These are phyloP conservation scores for Agapetus fuscipes DNA, from an alignment of 2,888 invertebrate genomes.

Conservation along the genomic window DNA sequence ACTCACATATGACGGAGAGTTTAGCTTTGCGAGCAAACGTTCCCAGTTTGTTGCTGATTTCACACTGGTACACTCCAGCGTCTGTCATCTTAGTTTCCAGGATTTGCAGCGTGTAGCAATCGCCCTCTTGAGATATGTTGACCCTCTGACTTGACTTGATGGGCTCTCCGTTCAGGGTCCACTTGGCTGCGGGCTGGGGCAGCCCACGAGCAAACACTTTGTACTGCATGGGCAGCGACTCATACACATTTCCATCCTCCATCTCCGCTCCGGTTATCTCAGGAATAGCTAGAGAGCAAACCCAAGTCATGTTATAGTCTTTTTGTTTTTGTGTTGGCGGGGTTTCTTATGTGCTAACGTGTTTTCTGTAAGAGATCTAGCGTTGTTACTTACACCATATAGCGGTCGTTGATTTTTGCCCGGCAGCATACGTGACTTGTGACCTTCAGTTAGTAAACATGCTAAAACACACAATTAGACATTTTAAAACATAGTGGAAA, in stretches of 20 bases:
- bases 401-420: too few species aligned
- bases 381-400: too few species aligned
- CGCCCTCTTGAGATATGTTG: constrained; percentile 54
- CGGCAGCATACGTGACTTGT: too few species aligned
- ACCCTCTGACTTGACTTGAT: constrained; percentile 55
- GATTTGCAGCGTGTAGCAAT: constrained; percentile 64
- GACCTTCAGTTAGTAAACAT: too few species aligned
- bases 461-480: too few species aligned
- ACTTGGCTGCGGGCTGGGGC: constrained; percentile 68
- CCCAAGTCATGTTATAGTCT: constrained; percentile 2
- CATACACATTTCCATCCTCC: constrained; percentile 64
- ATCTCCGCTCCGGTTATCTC: constrained; percentile 62
- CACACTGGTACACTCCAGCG: constrained; percentile 74
- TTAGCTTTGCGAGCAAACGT: constrained; percentile 64
- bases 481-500: too few species aligned
- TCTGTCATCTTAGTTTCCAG: constrained; percentile 59
- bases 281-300: constrained; percentile 49
- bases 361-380: too few species aligned
- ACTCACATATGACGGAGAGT: constrained; percentile 61
- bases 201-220: constrained; percentile 67
- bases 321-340: too few species aligned
- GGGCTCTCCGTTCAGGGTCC: constrained; percentile 69
- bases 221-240: constrained; percentile 73
- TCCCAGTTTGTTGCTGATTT: constrained; percentile 75
- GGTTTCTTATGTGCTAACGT: too few species aligned